Evolutionary conservation across 2,888 invertebrate species (phyloP).

Genomic region (Ophraella communa): DNA sequence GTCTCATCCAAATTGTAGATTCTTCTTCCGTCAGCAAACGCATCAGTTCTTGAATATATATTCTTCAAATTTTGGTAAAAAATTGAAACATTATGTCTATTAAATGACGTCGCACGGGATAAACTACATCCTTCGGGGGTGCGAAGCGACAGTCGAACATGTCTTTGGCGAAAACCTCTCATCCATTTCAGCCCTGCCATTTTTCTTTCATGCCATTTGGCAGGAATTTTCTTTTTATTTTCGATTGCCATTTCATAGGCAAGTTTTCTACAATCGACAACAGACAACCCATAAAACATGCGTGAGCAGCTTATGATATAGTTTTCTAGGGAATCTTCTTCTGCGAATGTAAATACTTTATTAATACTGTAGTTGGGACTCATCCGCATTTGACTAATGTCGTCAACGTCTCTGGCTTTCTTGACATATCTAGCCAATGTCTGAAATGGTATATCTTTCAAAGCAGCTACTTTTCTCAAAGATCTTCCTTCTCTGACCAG

Average conservation of each 20-base stretch:
- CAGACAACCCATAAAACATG: conserved; percentile 16
- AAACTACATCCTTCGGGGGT: conserved; percentile 21
- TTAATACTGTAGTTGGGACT: conserved; percentile 22
- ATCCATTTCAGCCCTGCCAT: conserved; percentile 35
- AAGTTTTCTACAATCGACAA: conserved; percentile 20
- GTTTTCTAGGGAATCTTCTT: conserved; percentile 15
- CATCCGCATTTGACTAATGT: conserved; percentile 16
- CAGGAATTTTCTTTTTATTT: conserved; percentile 24
- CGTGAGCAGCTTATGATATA: conserved; percentile 12
- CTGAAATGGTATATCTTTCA: conserved; percentile 11
- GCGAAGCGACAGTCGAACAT: conserved; percentile 17
- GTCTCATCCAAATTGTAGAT: conserved; percentile 36
- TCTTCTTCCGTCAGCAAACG: conserved; percentile 26
- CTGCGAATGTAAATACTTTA: conserved; percentile 16
- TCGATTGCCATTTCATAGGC: conserved; percentile 19
- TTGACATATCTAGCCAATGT: conserved; percentile 22
- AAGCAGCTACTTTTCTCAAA: background rate
- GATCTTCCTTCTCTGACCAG: conserved; percentile 10
- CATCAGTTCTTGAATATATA: conserved; percentile 19
- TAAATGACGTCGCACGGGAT: conserved; percentile 11
- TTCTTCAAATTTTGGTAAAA: conserved; percentile 26
- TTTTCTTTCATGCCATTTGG: conserved; percentile 54
- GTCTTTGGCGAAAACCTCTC: conserved; percentile 17
- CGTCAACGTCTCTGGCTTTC: conserved; percentile 12
- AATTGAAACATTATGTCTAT: conserved; percentile 22